phyloP scores from a whole-genome alignment of 2,888 invertebrate genomes.

The Lithophane semibrunnea region DNA sequence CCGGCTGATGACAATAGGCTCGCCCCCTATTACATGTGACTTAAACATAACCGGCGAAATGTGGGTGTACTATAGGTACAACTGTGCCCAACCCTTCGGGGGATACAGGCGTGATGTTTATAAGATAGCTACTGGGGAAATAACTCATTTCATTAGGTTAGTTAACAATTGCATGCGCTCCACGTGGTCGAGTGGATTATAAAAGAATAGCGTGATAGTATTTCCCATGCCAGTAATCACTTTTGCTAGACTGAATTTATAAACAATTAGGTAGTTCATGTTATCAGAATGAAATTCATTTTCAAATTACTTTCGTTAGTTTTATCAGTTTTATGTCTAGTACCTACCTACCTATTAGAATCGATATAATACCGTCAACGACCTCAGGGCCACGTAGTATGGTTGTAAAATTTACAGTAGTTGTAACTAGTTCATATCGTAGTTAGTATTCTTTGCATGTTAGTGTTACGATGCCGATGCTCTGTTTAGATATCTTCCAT shows the following conservation, averaged over 20 bases:
- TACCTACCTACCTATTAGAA: slow-evolving; percentile 17
- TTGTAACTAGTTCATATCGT: slow-evolving; percentile 7
- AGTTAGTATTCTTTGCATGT: slow-evolving; percentile 57
- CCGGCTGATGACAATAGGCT: too few species aligned
- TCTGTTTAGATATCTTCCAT: slow-evolving; percentile 48
- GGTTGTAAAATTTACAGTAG: slow-evolving; percentile 6
- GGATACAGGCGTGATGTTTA: too few species aligned
- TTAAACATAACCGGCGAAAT: too few species aligned
- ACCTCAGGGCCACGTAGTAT: slow-evolving; percentile 12
- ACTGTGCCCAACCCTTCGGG: too few species aligned
- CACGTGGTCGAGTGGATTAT: slow-evolving; percentile 38
- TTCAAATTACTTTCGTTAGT: slow-evolving; percentile 38
- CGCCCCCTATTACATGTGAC: too few species aligned
- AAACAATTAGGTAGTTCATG: slow-evolving; percentile 36
- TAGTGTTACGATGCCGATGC: slow-evolving; percentile 47
- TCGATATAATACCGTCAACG: slow-evolving; percentile 45
- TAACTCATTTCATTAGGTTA: slow-evolving; percentile 8
- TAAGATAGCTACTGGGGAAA: neutral
- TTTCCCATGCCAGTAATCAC: slow-evolving; percentile 71
- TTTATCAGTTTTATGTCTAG: slow-evolving; percentile 40
- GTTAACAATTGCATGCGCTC: slow-evolving; percentile 44
- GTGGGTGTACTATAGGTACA: too few species aligned
- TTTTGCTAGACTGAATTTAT: slow-evolving; percentile 60
- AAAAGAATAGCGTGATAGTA: slow-evolving; percentile 68
- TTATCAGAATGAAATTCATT: slow-evolving; percentile 51